phyloP scores from a whole-genome alignment of 1,140 invertebrate species.

The Hyles euphorbiae region DNA sequence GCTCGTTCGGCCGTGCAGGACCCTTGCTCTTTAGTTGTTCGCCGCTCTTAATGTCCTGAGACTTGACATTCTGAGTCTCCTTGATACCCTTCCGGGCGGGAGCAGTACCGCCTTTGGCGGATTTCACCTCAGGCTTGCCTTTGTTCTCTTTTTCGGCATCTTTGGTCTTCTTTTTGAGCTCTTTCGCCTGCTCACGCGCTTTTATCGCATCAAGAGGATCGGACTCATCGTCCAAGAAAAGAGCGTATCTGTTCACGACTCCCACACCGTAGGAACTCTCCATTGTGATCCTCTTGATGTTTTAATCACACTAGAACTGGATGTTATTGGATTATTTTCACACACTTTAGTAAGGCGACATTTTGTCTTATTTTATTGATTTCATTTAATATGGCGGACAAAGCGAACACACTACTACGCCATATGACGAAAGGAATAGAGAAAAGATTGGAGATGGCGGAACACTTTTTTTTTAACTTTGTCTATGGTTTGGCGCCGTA shows the following conservation, averaged over 20 bases:
- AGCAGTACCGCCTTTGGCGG: constrained; percentile 72
- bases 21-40: constrained; percentile 77
- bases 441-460: constrained; percentile 67
- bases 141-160: constrained; percentile 92
- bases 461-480: constrained; percentile 3
- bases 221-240: constrained; percentile 91
- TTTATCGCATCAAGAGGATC: constrained; percentile 93
- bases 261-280: constrained; percentile 95
- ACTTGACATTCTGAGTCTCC: constrained; percentile 81
- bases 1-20: constrained; percentile 52
- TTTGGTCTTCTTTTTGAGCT: constrained; percentile 88
- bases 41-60: constrained; percentile 80
- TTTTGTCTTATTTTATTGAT: constrained; percentile 76
- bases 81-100: constrained; percentile 79
- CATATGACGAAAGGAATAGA: constrained; percentile 75
- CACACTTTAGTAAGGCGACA: constrained; percentile 70
- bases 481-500: constrained; percentile 5
- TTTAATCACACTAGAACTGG: constrained; percentile 72
- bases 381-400: constrained; percentile 75
- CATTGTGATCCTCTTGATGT: constrained; percentile 81
- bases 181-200: constrained; percentile 86
- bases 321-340: constrained; percentile 73
- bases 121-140: constrained; percentile 78
- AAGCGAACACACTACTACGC: constrained; percentile 68
- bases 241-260: constrained; percentile 93